phyloP scores from a whole-genome alignment of 2,888 invertebrate genomes.

The Eupithecia abbreviata region DNA sequence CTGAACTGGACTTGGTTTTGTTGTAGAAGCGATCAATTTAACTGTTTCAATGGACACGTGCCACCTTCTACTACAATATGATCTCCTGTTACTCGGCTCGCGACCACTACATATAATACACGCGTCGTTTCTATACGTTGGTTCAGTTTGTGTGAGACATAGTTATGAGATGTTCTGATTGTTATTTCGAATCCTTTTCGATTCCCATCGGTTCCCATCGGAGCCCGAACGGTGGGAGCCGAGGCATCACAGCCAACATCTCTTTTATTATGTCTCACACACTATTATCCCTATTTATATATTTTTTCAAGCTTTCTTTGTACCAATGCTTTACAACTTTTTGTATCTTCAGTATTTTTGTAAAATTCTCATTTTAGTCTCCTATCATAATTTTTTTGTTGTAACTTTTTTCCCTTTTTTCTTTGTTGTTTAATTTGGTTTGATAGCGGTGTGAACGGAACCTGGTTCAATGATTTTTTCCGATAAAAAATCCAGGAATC shows the following conservation, averaged over 20 bases:
- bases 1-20: slow-evolving; percentile 60
- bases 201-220: slow-evolving; percentile 54
- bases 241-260: slow-evolving; percentile 43
- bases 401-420: slow-evolving; percentile 7
- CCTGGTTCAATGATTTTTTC: slow-evolving; percentile 76
- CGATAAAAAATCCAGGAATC: slow-evolving; percentile 74
- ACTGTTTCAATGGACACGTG: slow-evolving; percentile 51
- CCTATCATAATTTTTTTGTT: neutral
- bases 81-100: slow-evolving; percentile 9
- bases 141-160: slow-evolving; percentile 44
- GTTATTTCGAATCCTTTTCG: slow-evolving; percentile 32
- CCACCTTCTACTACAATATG: slow-evolving; percentile 64
- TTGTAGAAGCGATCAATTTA: slow-evolving; percentile 59
- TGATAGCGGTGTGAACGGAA: slow-evolving; percentile 53
- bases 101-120: neutral
- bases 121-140: neutral
- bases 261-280: slow-evolving; percentile 47
- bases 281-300: slow-evolving; percentile 22
- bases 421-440: slow-evolving; percentile 52
- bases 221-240: slow-evolving; percentile 67
- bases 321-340: no score
- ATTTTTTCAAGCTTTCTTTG: slow-evolving; percentile 1
- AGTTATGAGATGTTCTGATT: slow-evolving; percentile 46
- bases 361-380: no score
- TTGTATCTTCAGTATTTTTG: no score